Evolutionary conservation across 1,140 invertebrate species (phyloP), one percentile per base, ranked within the genome.

Genomic region (Megalonaias nervosa): DNA sequence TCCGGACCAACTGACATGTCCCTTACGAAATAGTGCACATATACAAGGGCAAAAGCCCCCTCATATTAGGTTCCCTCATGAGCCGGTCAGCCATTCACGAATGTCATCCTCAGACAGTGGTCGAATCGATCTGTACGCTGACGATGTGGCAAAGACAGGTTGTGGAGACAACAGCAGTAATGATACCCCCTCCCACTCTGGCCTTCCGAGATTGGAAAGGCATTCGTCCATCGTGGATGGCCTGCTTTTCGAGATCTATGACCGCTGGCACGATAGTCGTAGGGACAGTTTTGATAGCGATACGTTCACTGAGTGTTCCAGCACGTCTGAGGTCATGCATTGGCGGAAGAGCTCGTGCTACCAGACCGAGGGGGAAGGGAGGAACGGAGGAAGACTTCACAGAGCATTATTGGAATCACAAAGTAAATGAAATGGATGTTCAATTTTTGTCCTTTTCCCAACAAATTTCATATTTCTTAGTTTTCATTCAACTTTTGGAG

Each of bases 191-290:
- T 19, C 16, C 5, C 21, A 19, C n/a, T 60, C 48, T 67, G 74
- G 31, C 58, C 71, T 67, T 38, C 59, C 55, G 31, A 38, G 66
- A 38, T 26, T 74, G 23, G 82, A 85, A 61, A 81, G 81, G 15
- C 81, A 84, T 26, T 79, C 82, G 13, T 91, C 90, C 0, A 88
- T 91, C 31, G 88, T 91, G 21, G 90, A 91, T 82, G 89, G 87
- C 68, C 84, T 91, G 16, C 82, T 91, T 60, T 88, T 86, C 74
- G 90, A 91, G 70, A 91, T 91, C 61, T 91, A 91, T 74, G 88
- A 91, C 69, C 82, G 88, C 5, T 91, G 89, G 89, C 84, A 90
- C 66, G 86, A 84, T 66, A 82, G 80, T 21, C 77, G 84, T 61
- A 78, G 85, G 71, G 90, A 91, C 69, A 91, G 89, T 77, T 87